Percentiles rank a stretch among this genome's conserved stretches.
Evolutionary conservation across 2,797 vertebrate species (phyloP).

Genomic region (Anguilla megastoma): DNA sequence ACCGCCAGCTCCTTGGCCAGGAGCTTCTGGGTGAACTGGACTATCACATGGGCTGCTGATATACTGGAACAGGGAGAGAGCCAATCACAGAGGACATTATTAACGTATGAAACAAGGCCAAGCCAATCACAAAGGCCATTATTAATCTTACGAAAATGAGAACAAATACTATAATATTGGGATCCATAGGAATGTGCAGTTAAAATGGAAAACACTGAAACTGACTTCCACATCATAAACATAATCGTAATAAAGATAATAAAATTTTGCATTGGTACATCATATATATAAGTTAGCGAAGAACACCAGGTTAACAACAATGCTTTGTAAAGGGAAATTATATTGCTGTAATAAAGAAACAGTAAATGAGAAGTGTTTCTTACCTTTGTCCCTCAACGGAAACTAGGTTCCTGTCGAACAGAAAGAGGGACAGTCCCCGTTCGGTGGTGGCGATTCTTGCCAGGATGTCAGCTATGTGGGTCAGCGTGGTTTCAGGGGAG

Average conservation of each 20-base stretch:
- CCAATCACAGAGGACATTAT: neutral
- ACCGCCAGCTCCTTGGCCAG: constrained; percentile 75
- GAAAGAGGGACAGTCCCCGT: constrained; percentile 83
- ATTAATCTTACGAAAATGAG: neutral
- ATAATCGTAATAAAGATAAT: neutral
- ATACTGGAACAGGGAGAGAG: constrained; percentile 64
- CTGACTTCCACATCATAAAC: neutral
- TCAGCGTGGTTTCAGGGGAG: constrained; percentile 77
- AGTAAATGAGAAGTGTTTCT: constrained; percentile 28
- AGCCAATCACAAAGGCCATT: neutral
- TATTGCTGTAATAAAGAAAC: neutral
- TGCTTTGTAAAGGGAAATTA: neutral
- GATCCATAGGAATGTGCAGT: neutral
- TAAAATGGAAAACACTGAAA: neutral
- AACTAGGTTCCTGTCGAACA: constrained; percentile 79
- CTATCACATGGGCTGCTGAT: constrained; percentile 78
- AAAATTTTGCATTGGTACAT: neutral
- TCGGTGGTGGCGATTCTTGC: constrained; percentile 84
- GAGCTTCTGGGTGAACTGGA: constrained; percentile 87
- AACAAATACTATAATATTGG: neutral
- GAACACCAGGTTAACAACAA: neutral
- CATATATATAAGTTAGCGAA: neutral
- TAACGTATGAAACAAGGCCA: neutral
- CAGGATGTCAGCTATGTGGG: constrained; percentile 84
- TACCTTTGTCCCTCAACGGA: constrained; percentile 73